These are phyloP conservation scores for Pinna nobilis DNA, from an alignment of 1,140 invertebrate genomes.

Conservation along the genomic window DNA sequence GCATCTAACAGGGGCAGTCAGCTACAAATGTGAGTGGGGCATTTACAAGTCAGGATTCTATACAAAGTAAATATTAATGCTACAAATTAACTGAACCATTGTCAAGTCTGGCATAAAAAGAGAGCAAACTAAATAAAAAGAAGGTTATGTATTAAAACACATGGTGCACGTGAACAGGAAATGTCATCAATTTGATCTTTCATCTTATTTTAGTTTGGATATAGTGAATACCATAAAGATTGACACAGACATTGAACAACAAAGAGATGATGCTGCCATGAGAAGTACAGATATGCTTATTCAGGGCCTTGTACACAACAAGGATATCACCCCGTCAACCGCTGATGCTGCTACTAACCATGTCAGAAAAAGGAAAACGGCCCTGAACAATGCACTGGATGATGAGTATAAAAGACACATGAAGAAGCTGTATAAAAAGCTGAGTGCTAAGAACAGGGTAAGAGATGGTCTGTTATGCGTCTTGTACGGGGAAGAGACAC, in stretches of 20 bases:
- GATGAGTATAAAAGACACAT: conserved; percentile 65
- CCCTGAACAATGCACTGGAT: conserved; percentile 61
- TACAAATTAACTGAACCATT: no score
- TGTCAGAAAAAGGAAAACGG: conserved; percentile 47
- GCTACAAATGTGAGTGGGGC: no score
- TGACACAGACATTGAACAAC: conserved; percentile 64
- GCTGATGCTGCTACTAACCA: conserved; percentile 50
- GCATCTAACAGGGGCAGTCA: no score
- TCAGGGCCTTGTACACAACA: conserved; percentile 59
- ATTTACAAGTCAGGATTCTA: no score
- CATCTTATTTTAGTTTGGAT: conserved; percentile 54
- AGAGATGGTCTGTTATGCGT: not conserved
- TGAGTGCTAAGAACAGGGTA: conserved; percentile 72
- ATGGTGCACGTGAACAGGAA: not conserved
- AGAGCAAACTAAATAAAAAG: no score
- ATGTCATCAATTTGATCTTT: not conserved
- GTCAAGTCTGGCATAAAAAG: no score
- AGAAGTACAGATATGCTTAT: conserved; percentile 50
- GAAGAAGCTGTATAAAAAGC: conserved; percentile 62
- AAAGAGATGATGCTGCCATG: conserved; percentile 56
- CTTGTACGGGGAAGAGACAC: no score
- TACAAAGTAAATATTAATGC: no score
- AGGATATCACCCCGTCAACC: conserved; percentile 57
- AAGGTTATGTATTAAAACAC: no score
- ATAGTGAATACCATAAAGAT: conserved; percentile 63